These are phyloP conservation scores for Ametastegia equiseti DNA, from an alignment of 2,888 invertebrate genomes.

Conservation along the genomic window DNA sequence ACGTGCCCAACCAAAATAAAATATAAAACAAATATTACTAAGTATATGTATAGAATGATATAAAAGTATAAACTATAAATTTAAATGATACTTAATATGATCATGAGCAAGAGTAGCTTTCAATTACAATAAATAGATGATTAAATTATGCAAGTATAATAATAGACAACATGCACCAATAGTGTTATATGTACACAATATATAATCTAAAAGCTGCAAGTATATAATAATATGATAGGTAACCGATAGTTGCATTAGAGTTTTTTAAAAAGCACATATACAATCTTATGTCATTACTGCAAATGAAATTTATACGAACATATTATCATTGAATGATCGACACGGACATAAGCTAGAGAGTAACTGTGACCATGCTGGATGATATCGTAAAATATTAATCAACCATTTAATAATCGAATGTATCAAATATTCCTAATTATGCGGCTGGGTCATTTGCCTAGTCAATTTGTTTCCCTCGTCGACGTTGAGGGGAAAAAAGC, in stretches of 20 bases:
- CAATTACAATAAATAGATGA: constrained; percentile 27
- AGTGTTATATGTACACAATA: constrained; percentile 21
- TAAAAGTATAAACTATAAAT: constrained; percentile 45
- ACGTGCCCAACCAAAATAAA: constrained; percentile 74
- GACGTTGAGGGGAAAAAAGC: too few species aligned
- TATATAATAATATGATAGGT: not conserved
- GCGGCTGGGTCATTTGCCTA: too few species aligned
- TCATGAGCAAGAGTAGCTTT: constrained; percentile 35
- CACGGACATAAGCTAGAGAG: not conserved
- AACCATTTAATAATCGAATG: too few species aligned
- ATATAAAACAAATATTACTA: constrained; percentile 70
- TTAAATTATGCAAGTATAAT: constrained; percentile 21
- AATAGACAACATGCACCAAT: constrained; percentile 27
- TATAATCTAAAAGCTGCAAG: constrained; percentile 13
- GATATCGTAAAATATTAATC: not conserved
- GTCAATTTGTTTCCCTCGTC: too few species aligned
- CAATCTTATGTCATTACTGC: constrained; percentile 8
- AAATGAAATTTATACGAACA: not conserved
- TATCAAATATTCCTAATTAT: too few species aligned
- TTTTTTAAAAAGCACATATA: constrained; percentile 26
- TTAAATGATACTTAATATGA: constrained; percentile 33
- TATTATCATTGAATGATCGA: not conserved
- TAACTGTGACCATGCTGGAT: constrained; percentile 12
- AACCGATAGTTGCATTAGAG: constrained; percentile 20
- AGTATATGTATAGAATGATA: constrained; percentile 60